phyloP scores from a whole-genome alignment of 2,888 invertebrate genomes.

The Xanthorhoe spadicearia region DNA sequence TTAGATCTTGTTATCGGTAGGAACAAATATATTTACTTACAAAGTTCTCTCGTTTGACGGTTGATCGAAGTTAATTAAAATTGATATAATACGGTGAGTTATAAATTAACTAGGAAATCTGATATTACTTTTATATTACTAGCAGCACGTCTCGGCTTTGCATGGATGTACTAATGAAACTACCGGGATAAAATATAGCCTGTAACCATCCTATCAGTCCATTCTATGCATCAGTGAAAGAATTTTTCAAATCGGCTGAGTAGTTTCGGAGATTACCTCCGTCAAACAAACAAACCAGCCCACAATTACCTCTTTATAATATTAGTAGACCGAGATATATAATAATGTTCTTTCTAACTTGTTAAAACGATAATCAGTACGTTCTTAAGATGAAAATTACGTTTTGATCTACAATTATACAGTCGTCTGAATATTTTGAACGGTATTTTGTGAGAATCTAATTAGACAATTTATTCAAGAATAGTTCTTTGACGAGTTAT shows the following conservation, averaged over 20 bases:
- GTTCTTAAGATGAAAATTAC: neutral
- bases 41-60: slow-evolving; percentile 25
- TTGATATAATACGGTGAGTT: slow-evolving; percentile 10
- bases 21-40: slow-evolving; percentile 33
- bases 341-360: neutral
- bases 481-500: neutral
- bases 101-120: slow-evolving; percentile 8
- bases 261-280: too few relatives aligned
- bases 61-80: slow-evolving; percentile 33
- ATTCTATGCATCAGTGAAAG: too few relatives aligned
- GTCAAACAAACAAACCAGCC: too few relatives aligned
- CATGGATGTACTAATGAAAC: too few relatives aligned
- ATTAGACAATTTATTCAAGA: neutral
- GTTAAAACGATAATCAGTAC: neutral
- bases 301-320: too few relatives aligned
- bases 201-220: too few relatives aligned
- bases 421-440: neutral
- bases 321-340: too few relatives aligned
- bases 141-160: too few relatives aligned
- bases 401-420: neutral
- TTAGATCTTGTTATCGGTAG: slow-evolving; percentile 18
- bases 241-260: too few relatives aligned
- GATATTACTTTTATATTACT: too few relatives aligned
- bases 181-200: too few relatives aligned
- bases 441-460: neutral